Evolutionary conservation across 2,888 invertebrate genomes (phyloP), one percentile per base, ranked within the genome.

Genomic region (Lottia scabra): DNA sequence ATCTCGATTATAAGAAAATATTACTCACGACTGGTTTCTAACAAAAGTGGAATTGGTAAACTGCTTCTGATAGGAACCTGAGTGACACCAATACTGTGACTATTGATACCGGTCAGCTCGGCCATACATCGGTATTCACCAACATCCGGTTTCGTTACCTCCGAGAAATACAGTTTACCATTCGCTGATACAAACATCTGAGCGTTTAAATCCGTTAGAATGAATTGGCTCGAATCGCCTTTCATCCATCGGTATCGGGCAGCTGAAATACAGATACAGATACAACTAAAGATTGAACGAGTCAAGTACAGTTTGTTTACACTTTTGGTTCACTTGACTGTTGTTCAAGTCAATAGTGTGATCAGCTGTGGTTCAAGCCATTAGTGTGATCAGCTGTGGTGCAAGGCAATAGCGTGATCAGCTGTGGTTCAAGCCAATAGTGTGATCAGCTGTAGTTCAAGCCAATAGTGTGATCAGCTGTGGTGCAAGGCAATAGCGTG

Each of bases 81-180:
- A 23, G 62, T 67, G 23, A 76, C 79, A 10, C 81, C 79, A 15
- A 80, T 73, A 26, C 68, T 69, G 68, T 80, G 83, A 62, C 80
- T 80, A 15, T 78, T 80, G 4, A 75, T 69, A 1, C 81, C 81
- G 5, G 77, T 75, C 69, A 81, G 72, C 0, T 75, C 76, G 10
- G 79, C 81, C 23, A 80, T 68, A 73, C 80, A 80, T 62, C 69
- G 74, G 78, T 87, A 87, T 2, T 75, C 64, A 1, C 82, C 85
- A 27, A 77, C 78, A 70, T 87, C 87, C 71, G 96, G 95, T 56
- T 93, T 93, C 90, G 97, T 97, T 81, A 98, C 92, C 8, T 96
- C 95, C 30, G 97, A 96, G 87, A 98, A 97, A 87, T 98, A 98
- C 19, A 98, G 92, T 16, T 97, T 95, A 63, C 98, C 98, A 91